Evolutionary conservation across 2,113 vertebrate genomes (phyloP).

Genomic region (Anhinga anhinga): DNA sequence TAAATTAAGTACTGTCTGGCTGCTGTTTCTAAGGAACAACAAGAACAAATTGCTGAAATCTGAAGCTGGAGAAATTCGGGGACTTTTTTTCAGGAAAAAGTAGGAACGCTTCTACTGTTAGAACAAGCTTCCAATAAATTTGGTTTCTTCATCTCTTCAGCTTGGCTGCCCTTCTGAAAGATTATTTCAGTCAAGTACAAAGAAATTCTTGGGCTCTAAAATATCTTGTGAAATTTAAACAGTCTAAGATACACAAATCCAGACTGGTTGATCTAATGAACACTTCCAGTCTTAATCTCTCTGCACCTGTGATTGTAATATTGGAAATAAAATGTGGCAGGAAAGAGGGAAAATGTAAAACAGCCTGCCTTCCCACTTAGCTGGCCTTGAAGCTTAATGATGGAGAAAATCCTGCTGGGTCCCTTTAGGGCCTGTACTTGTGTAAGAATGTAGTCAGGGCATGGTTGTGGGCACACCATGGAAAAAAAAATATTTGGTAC

Average conservation of each 20-base stretch:
- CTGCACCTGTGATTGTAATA: not conserved
- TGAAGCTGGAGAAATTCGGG: not conserved
- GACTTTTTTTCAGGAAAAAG: not conserved
- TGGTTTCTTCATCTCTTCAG: not conserved
- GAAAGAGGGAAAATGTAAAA: not conserved
- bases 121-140: not conserved
- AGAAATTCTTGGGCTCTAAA: not conserved
- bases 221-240: not conserved
- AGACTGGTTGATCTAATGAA: not conserved
- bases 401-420: not conserved
- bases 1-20: not conserved
- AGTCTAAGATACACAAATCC: not conserved
- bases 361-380: not conserved
- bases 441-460: not conserved
- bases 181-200: not conserved
- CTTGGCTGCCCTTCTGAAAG: not conserved
- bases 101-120: not conserved
- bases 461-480: not conserved
- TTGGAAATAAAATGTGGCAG: not conserved
- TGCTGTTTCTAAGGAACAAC: not conserved
- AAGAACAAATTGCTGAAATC: not conserved
- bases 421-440: accelerated
- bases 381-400: not conserved
- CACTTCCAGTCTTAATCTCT: not conserved
- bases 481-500: not conserved